Percentiles rank a stretch among this genome's conserved stretches.
Evolutionary conservation across 2,888 invertebrate genomes (phyloP).

Genomic region (Acrocyrtus sp.): DNA sequence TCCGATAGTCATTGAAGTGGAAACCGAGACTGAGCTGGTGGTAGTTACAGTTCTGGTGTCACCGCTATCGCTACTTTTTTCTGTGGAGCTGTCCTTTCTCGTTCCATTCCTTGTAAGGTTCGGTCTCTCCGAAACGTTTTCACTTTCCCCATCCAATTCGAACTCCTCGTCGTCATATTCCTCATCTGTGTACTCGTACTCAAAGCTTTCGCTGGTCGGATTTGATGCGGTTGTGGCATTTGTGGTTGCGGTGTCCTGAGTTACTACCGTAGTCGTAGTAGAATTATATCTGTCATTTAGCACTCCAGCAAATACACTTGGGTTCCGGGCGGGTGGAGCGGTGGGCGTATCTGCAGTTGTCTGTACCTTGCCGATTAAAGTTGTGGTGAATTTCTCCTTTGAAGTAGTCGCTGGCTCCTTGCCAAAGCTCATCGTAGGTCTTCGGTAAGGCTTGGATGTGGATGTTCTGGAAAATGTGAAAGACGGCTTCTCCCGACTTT

Average conservation of each 20-base stretch:
- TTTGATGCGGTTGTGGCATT: constrained; percentile 4
- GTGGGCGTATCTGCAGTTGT: constrained; percentile 37
- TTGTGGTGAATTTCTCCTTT: constrained; percentile 48
- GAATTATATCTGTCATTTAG: constrained; percentile 22
- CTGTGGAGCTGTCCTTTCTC: too few relatives aligned
- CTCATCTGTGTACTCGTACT: constrained; percentile 50
- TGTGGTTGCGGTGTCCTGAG: not conserved
- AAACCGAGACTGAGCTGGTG: constrained; percentile 41
- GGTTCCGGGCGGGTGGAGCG: constrained; percentile 20
- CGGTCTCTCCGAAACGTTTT: too few relatives aligned
- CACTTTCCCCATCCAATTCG: constrained; percentile 33
- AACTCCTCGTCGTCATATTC: constrained; percentile 45
- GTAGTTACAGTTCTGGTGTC: too few relatives aligned
- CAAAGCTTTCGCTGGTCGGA: constrained; percentile 32
- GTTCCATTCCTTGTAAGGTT: too few relatives aligned
- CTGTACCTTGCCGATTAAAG: constrained; percentile 43
- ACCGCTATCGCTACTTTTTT: too few relatives aligned
- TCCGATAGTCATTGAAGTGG: constrained; percentile 37
- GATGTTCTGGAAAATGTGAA: constrained; percentile 40
- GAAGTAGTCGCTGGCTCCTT: constrained; percentile 10
- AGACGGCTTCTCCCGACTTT: constrained; percentile 38
- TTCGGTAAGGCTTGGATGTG: constrained; percentile 57
- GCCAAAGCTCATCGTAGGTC: constrained; percentile 48
- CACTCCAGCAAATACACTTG: constrained; percentile 39
- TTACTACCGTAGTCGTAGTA: not conserved